Percentiles rank a stretch among this genome's conserved stretches.
phyloP scores from a whole-genome alignment of 1,140 invertebrate genomes.

The Rhopalosiphum padi region DNA sequence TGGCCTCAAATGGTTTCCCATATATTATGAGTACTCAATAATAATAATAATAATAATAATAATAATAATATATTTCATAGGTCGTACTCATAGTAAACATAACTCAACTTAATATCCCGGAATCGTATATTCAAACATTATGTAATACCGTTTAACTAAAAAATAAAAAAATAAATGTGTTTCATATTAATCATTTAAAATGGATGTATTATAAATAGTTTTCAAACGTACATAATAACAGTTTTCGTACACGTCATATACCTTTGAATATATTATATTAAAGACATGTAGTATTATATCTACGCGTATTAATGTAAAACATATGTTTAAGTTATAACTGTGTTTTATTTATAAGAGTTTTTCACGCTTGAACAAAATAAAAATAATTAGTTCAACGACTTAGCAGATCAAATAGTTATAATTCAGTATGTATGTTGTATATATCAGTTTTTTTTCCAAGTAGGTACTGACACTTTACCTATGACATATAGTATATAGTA shows the following conservation, averaged over 20 bases:
- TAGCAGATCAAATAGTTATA: not conserved
- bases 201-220: not conserved
- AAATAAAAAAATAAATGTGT: not conserved
- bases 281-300: no score
- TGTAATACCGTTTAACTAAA: not conserved
- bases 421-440: not conserved
- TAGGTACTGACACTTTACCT: not conserved
- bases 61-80: not conserved
- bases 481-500: not conserved
- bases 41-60: not conserved
- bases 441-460: not conserved
- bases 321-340: not conserved
- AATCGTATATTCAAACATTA: not conserved
- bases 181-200: not conserved
- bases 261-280: no score
- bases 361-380: not conserved
- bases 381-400: not conserved
- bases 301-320: not conserved
- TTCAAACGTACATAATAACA: not conserved
- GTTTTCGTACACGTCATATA: not conserved
- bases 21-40: not conserved
- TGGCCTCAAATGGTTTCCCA: not conserved
- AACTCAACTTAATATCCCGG: not conserved
- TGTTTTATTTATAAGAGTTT: not conserved
- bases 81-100: not conserved